Evolutionary conservation across 2,888 invertebrate genomes (phyloP), one percentile per base, ranked within the genome.

Genomic region (Euzetes globulus): DNA sequence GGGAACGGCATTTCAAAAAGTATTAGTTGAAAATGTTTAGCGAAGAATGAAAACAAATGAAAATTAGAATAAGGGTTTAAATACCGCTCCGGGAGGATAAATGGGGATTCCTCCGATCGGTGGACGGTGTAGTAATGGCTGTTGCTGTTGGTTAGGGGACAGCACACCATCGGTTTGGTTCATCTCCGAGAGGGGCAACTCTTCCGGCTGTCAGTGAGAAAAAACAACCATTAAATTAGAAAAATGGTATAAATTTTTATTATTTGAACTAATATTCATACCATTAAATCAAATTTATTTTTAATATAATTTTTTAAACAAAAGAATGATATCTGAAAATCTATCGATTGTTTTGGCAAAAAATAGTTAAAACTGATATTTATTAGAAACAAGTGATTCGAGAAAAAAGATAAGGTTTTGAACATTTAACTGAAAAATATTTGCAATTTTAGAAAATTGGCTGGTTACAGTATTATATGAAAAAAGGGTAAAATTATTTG

Each of bases 71-170:
- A 17, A 65, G 15, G 29, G 15, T 29, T 47, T 52, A 79, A 80
- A 80, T 81, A 83, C 83, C 78, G 81, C 81, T 74, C 83, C 83
- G 72, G 83, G 81, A 77, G 85, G 85, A 80, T 84, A 86, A 79
- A 85, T 84, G 79, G 85, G 82, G 78, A 84, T 84, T 78, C 84
- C 85, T 77, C 84, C 85, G 70, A 81, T 80, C 77, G 84, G 82
- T 78, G 84, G 83, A 77, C 84, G 83, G 75, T 83, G 77, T 87
- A 88, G 82, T 90, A 89, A 82, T 63, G 52, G 71, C 33, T 75
- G 75, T 65, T 73, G 78, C 50, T 72, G 77, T 75, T 77, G 76
- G 50, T 75, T 75, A 25, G 74, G 74, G 70, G 75, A 73, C 22
- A 75, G 76, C 27, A 75, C 76, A 71, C 75, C 75, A 70, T 77